These are phyloP conservation scores for Lucilia sericata DNA, from an alignment of 1,140 invertebrate species.

Conservation along the genomic window DNA sequence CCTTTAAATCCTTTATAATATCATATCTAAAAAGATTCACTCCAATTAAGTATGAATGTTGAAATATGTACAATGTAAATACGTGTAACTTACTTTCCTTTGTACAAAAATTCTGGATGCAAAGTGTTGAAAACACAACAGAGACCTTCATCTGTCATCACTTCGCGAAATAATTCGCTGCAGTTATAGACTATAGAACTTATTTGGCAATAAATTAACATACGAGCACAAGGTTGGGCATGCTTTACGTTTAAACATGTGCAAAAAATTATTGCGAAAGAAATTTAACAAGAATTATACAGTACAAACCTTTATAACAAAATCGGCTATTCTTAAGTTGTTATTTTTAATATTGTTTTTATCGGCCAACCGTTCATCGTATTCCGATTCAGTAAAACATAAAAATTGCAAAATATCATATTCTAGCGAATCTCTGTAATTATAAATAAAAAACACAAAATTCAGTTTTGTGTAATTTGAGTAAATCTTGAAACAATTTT, in stretches of 20 bases:
- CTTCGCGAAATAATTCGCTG: constrained; percentile 77
- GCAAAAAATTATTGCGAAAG: too few species aligned
- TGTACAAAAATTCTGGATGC: constrained; percentile 74
- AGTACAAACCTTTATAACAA: constrained; percentile 48
- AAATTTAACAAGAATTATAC: too few species aligned
- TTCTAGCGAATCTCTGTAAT: neutral
- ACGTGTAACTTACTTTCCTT: constrained; percentile 65
- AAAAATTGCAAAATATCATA: neutral
- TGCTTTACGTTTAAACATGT: neutral
- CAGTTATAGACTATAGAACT: constrained; percentile 72
- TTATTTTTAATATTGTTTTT: constrained; percentile 50
- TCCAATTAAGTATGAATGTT: too few species aligned
- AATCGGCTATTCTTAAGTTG: constrained; percentile 52
- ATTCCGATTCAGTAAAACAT: neutral
- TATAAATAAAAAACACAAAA: neutral
- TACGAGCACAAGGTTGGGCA: constrained; percentile 76
- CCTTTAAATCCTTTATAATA: constrained; percentile 10
- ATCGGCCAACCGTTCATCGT: neutral
- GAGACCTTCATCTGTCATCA: constrained; percentile 83
- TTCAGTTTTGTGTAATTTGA: neutral
- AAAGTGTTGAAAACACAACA: constrained; percentile 85
- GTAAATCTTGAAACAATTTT: neutral
- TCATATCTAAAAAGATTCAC: neutral
- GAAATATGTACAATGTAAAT: too few species aligned
- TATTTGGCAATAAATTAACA: constrained; percentile 77